Conservation (phyloP, 2,888 invertebrate species). For the Phortica magna region DNA sequence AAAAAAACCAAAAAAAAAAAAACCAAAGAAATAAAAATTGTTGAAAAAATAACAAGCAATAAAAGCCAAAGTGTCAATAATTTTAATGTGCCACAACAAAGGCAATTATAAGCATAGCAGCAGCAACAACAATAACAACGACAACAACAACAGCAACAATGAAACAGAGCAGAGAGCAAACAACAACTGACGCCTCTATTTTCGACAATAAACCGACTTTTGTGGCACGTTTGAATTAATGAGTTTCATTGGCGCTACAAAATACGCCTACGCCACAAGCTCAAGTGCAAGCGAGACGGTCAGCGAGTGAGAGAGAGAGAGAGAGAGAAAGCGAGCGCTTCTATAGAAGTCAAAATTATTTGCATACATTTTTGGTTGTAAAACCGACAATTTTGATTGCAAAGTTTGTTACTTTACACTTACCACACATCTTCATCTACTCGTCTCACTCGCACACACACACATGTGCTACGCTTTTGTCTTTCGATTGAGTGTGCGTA, state of each 20-base stretch:
- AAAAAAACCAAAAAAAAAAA: neutral
- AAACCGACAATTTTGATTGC: too few species aligned
- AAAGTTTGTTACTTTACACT: neutral
- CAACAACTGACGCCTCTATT: neutral
- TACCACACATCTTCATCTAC: too few species aligned
- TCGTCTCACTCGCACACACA: neutral
- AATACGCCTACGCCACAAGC: conserved; percentile 20
- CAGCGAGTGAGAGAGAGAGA: neutral
- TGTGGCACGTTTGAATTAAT: conserved; percentile 23
- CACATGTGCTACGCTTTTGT: neutral
- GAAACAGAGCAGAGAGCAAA: neutral
- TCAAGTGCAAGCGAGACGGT: neutral
- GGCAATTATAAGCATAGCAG: conserved; percentile 10
- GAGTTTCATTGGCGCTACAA: conserved; percentile 28
- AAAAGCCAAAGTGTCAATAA: conserved; percentile 39
- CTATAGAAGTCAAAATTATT: neutral
- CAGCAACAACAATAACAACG: neutral
- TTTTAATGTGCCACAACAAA: conserved; percentile 19
- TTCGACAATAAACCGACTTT: conserved; percentile 3
- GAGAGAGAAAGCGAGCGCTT: neutral
- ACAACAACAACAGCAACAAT: conserved; percentile 22
- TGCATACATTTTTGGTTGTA: neutral
- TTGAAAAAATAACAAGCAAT: conserved; percentile 28
- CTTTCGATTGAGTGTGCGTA: conserved; percentile 12
- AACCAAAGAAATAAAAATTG: neutral